Evolutionary conservation across 2,888 invertebrate species (phyloP), one percentile per base, ranked within the genome.

Genomic region (Leptopilina drosophilae): DNA sequence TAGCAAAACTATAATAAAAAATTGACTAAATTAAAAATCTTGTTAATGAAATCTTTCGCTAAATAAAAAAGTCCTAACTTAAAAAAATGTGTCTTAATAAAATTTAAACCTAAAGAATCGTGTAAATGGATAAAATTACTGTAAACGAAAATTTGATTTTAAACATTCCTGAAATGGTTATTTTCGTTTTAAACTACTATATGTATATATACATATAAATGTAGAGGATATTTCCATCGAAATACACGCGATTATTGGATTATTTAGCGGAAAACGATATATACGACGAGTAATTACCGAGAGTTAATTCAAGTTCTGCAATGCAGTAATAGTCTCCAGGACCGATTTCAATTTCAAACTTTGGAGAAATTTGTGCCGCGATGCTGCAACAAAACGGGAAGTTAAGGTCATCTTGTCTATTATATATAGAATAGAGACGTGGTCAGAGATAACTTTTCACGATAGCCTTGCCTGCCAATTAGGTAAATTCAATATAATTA

Each of bases 401-500:
- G 42, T 33, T 62, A 53, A 67, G 75, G 76, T 49, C 78, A 78
- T 77, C 53, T 64, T 33, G 42, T 42, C 42, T 42, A 42, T 76
- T 33, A 33, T 33, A 33, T 33, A 33, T 33, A 33, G 80, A 80
- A 85, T 85, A 85, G 83, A 85, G 85, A 85, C 85, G 82, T 83
- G 84, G 78, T 77, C 79, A 81, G 83, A 84, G 80, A 77, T 76
- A 76, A 76, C 46, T 65, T 77, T 66, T 14, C 65, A 11, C 75
- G 82, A 80, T 77, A 64, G 78, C 77, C 56, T 40, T 76, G 76
- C 78, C 49, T 77, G 66, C 77, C 88, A 88, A 88, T 88, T 87
- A 87, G 86, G 86, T 86, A 86, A 87, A 87, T 87, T 86, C 87
- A 84, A 88, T 88, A 87, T 87, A 87, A 87, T 88, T 88, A 87